phyloP scores from a whole-genome alignment of 1,140 invertebrate species.

The Ditylenchus dipsaci region DNA sequence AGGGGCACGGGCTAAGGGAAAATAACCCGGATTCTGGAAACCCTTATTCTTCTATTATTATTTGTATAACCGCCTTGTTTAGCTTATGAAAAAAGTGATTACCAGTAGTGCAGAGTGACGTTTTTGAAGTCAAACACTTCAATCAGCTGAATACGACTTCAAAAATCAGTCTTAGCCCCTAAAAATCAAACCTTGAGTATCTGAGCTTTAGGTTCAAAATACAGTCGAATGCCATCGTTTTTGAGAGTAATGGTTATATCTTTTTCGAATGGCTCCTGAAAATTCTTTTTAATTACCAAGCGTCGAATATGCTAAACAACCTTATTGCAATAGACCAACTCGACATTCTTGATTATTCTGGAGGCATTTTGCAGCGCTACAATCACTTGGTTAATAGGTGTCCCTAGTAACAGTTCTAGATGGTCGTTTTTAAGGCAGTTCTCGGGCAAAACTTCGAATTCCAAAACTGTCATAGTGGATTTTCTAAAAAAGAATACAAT shows the following conservation, averaged over 20 bases:
- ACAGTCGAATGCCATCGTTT: slow-evolving; percentile 51
- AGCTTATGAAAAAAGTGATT: not conserved
- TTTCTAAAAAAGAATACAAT: not conserved
- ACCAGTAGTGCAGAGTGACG: slow-evolving; percentile 48
- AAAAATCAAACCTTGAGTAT: slow-evolving; percentile 35
- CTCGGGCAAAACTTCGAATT: slow-evolving; percentile 53
- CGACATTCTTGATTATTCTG: slow-evolving; percentile 45
- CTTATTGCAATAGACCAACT: slow-evolving; percentile 52
- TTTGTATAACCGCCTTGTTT: too few relatives aligned
- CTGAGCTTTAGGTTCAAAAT: slow-evolving; percentile 47
- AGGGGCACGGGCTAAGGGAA: too few relatives aligned
- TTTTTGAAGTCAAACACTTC: slow-evolving; percentile 54
- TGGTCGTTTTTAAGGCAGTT: slow-evolving; percentile 49
- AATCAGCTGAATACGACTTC: slow-evolving; percentile 43
- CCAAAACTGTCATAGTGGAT: not conserved
- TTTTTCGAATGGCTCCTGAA: slow-evolving; percentile 51
- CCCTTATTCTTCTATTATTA: too few relatives aligned
- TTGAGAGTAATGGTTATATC: slow-evolving; percentile 51
- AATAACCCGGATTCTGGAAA: too few relatives aligned
- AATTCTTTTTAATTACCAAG: slow-evolving; percentile 9
- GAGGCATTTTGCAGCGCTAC: slow-evolving; percentile 46
- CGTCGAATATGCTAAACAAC: slow-evolving; percentile 21
- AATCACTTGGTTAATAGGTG: slow-evolving; percentile 55
- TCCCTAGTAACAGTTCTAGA: slow-evolving; percentile 49
- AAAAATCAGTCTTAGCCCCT: not conserved